Conservation (phyloP, 2,113 vertebrate genomes). For the Barbus barbus region DNA sequence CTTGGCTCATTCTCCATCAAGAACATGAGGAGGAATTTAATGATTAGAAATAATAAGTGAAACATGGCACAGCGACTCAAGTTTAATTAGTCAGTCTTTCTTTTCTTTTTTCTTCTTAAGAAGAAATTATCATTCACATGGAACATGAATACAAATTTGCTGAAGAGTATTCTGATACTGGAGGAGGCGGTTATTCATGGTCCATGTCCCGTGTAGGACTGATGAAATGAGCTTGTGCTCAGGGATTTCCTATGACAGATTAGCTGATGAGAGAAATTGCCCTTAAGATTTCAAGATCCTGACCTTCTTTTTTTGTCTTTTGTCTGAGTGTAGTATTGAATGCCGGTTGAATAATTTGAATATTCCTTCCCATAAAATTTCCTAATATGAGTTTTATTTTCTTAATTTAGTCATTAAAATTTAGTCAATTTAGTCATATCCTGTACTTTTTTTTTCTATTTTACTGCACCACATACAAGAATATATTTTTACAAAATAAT, state of each 20-base stretch:
- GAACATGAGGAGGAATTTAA: conserved; percentile 51
- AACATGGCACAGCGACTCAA: conserved; percentile 53
- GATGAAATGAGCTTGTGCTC: not conserved
- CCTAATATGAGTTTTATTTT: no score
- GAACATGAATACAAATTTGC: conserved; percentile 52
- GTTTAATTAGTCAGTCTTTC: conserved; percentile 58
- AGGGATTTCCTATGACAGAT: conserved; percentile 2
- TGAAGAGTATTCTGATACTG: conserved; percentile 35
- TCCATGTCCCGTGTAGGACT: conserved; percentile 42
- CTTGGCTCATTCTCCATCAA: conserved; percentile 48
- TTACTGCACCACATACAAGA: no score
- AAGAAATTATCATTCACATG: conserved; percentile 37
- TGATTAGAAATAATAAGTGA: conserved; percentile 60
- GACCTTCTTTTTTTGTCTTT: not conserved
- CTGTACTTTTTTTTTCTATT: no score
- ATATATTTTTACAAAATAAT: no score
- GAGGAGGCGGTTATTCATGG: conserved; percentile 50
- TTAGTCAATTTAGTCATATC: no score
- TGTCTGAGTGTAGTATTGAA: not conserved
- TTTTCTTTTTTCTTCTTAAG: conserved; percentile 47
- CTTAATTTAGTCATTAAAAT: no score
- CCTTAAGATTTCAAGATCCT: conserved; percentile 29
- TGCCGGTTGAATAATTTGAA: not conserved
- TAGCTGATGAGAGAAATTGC: conserved; percentile 1
- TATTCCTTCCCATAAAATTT: not conserved